phyloP scores from a whole-genome alignment of 2,113 vertebrate species.

The Dipodomys stephensi region DNA sequence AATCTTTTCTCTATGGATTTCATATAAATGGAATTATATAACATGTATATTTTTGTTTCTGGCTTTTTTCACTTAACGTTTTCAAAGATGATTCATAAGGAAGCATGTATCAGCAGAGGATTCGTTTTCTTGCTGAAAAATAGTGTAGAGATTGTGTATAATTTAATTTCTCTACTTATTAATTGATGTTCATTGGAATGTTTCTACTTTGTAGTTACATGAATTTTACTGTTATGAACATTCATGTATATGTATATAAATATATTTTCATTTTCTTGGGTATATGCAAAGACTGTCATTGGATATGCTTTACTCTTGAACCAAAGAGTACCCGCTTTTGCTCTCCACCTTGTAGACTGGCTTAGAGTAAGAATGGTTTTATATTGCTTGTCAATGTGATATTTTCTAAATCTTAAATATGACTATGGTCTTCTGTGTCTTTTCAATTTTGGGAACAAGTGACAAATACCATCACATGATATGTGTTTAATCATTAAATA shows the following conservation, averaged over 20 bases:
- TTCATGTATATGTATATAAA: neutral
- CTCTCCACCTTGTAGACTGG: neutral
- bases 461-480: neutral
- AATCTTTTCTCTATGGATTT: neutral
- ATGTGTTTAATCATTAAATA: neutral
- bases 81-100: neutral
- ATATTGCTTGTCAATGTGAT: neutral
- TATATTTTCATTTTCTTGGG: neutral
- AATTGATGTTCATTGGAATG: neutral
- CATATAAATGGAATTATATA: neutral
- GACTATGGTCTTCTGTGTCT: neutral
- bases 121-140: neutral
- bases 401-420: constrained; percentile 14
- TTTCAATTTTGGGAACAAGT: neutral
- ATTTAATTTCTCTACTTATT: neutral
- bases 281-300: neutral
- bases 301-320: neutral
- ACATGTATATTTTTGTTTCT: neutral
- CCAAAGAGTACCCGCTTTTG: neutral
- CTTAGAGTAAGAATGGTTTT: neutral
- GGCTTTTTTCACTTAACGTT: neutral
- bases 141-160: neutral
- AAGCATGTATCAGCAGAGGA: neutral
- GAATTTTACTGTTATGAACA: neutral
- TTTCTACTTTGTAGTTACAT: neutral